Evolutionary conservation across 1,140 invertebrate species (phyloP).

Genomic region (Rhyacophila brunnea): DNA sequence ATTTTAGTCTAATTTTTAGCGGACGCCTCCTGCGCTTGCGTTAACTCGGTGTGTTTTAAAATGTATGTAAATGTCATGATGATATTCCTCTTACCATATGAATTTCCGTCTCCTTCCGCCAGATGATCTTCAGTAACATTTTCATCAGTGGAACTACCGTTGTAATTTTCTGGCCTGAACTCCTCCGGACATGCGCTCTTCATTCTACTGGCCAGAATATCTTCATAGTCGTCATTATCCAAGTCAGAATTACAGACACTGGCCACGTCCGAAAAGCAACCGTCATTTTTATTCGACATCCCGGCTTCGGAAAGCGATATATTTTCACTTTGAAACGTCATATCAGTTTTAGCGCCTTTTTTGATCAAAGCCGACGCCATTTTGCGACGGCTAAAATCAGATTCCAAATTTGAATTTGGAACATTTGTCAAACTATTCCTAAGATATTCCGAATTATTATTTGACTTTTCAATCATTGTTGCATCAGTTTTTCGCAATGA

Average conservation of each 20-base stretch:
- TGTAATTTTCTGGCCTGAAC: background rate
- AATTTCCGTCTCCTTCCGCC: constrained; percentile 6
- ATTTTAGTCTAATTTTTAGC: too few species aligned
- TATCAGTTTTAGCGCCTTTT: background rate
- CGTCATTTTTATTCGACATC: constrained; percentile 1
- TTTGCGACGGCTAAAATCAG: background rate
- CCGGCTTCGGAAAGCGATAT: background rate
- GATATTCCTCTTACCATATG: constrained; percentile 20
- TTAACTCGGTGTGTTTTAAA: too few species aligned
- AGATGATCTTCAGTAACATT: background rate
- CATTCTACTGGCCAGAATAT: constrained; percentile 1
- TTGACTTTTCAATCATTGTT: background rate
- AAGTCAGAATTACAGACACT: constrained; percentile 12
- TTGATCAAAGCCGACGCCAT: background rate
- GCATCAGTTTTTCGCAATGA: too few species aligned
- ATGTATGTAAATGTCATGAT: too few species aligned
- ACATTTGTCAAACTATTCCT: background rate
- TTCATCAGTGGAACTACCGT: background rate
- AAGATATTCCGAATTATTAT: constrained; percentile 1
- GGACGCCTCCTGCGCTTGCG: too few species aligned
- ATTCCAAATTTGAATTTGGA: constrained; percentile 6
- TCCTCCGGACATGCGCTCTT: background rate
- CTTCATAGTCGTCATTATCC: constrained; percentile 16
- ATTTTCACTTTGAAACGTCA: background rate
- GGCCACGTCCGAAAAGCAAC: background rate